Evolutionary conservation across 2,888 invertebrate genomes (phyloP).

Genomic region (Cotesia congregata): DNA sequence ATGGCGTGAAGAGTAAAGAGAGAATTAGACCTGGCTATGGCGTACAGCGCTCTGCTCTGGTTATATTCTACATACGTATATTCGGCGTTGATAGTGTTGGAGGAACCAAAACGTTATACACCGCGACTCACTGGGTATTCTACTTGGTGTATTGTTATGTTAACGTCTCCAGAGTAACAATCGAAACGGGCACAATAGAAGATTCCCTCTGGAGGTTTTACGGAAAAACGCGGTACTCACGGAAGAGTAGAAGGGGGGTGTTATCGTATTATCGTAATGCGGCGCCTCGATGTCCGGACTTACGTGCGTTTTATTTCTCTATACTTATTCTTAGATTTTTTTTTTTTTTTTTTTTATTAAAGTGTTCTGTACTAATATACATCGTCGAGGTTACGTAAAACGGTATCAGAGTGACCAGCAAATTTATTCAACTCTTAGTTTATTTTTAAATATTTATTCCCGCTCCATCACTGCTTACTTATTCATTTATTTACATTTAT

Average conservation of each 20-base stretch:
- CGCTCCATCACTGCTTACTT: not conserved
- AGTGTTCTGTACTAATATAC: not conserved
- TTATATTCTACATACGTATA: conserved; percentile 13
- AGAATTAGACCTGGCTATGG: not conserved
- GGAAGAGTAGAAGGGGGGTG: conserved; percentile 45
- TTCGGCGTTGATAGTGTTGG: not conserved
- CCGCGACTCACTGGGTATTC: conserved; percentile 26
- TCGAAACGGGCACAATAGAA: conserved; percentile 64
- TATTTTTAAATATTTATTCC: conserved; percentile 12
- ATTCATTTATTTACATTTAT: not conserved
- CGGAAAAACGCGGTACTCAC: conserved; percentile 28
- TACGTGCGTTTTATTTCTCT: conserved; percentile 44
- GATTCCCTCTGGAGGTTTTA: conserved; percentile 44
- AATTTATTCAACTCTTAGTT: conserved; percentile 24
- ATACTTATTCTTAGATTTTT: conserved; percentile 14
- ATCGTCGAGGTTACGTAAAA: conserved; percentile 58
- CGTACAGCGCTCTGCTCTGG: not conserved
- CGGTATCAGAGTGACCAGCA: conserved; percentile 3
- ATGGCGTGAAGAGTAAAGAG: conserved; percentile 19
- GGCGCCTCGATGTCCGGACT: conserved; percentile 66
- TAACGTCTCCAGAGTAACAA: conserved; percentile 64
- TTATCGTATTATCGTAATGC: conserved; percentile 66
- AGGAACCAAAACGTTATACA: not conserved
- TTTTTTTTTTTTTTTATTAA: conserved; percentile 16
- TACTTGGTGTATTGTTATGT: conserved; percentile 62